Conservation (phyloP, 2,888 invertebrate genomes). For the Lottia gigantea region DNA sequence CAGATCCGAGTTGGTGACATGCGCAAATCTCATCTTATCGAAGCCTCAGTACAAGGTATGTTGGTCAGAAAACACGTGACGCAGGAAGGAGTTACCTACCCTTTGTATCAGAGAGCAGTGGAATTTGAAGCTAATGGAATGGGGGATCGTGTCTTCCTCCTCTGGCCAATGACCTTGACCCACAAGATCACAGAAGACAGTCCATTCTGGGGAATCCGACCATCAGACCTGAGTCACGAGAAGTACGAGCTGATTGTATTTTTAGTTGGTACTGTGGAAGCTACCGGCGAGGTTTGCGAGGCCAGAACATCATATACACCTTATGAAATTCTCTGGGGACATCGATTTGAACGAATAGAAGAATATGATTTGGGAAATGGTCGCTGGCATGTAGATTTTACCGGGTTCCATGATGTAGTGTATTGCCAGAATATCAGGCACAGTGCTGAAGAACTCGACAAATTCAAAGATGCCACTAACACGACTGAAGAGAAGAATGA, state of each 20-base stretch:
- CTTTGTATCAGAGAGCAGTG: conserved; percentile 85
- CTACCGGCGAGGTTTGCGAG: conserved; percentile 75
- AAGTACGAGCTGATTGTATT: conserved; percentile 92
- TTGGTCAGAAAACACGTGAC: conserved; percentile 48
- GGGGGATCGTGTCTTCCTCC: conserved; percentile 93
- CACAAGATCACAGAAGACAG: conserved; percentile 91
- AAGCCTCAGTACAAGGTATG: conserved; percentile 73
- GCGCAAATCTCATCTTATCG: conserved; percentile 64
- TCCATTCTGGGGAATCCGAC: conserved; percentile 89
- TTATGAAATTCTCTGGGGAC: conserved; percentile 63
- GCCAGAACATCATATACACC: conserved; percentile 70
- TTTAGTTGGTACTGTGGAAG: conserved; percentile 90
- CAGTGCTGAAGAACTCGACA: conserved; percentile 33
- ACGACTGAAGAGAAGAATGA: not conserved
- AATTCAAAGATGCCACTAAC: not conserved
- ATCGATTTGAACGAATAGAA: conserved; percentile 57
- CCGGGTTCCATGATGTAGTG: conserved; percentile 54
- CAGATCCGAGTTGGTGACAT: conserved; percentile 40
- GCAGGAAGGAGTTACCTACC: conserved; percentile 51
- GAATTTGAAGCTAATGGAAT: conserved; percentile 90
- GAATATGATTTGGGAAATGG: conserved; percentile 52
- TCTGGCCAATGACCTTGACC: conserved; percentile 96
- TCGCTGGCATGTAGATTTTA: conserved; percentile 55
- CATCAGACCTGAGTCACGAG: conserved; percentile 79
- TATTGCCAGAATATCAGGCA: conserved; percentile 43